Percentiles rank a stretch among this genome's conserved stretches.
phyloP scores from a whole-genome alignment of 2,888 invertebrate species.

The Cremastinae sp. region DNA sequence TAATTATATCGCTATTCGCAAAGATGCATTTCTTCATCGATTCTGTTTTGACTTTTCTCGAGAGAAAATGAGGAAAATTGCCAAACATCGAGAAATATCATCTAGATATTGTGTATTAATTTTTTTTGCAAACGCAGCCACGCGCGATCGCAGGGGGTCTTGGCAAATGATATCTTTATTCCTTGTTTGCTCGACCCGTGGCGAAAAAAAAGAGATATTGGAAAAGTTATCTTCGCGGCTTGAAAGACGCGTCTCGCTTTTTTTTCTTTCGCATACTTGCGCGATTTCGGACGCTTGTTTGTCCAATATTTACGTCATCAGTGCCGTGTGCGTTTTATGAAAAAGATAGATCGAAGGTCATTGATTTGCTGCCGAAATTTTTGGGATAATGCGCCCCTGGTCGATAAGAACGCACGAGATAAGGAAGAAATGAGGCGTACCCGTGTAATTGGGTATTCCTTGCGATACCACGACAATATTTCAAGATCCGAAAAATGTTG shows the following conservation, averaged over 20 bases:
- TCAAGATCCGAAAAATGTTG: no score
- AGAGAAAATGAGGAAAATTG: background rate
- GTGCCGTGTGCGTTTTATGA: background rate
- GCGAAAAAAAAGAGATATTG: no score
- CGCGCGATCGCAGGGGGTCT: constrained; percentile 34
- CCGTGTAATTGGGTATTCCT: no score
- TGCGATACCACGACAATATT: no score
- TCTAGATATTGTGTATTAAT: background rate
- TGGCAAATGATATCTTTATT: background rate
- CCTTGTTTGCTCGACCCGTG: no score
- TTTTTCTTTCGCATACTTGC: background rate
- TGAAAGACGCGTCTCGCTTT: no score
- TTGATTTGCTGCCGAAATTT: background rate
- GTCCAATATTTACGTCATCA: constrained; percentile 6
- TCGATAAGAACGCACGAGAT: no score
- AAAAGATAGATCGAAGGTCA: constrained; percentile 12
- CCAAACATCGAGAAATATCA: background rate
- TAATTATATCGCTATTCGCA: no score
- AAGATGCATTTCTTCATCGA: no score
- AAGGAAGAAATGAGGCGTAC: no score
- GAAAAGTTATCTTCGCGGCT: no score
- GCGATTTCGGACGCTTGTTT: constrained; percentile 3
- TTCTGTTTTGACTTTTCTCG: no score
- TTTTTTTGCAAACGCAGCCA: background rate
- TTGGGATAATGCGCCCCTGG: background rate